Evolutionary conservation across 2,888 invertebrate species (phyloP), one percentile per base, ranked within the genome.

Genomic region (Cheilosia urbana): DNA sequence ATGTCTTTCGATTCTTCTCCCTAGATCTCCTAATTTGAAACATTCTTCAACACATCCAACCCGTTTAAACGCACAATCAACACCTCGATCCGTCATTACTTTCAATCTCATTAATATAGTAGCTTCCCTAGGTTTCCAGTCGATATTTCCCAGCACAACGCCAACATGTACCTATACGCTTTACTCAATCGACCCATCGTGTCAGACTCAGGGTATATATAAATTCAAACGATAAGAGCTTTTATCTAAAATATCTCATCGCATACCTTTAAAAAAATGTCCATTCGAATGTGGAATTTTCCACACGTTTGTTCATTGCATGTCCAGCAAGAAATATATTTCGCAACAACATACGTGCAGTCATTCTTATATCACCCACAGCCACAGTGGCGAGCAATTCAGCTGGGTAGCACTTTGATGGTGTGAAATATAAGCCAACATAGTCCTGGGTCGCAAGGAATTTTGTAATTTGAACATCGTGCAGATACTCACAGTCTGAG

Each of bases 401-500:
- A 15, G 30, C 15, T 58, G 21, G 7, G 27, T n/a, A 30, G 15
- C 4, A 47, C 34, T 17, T 47, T 55, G 49, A 24, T 6, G 47
- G 45, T 27, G 19, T 17, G 27, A 65, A 65, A 65, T 57, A 37
- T 40, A 71, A 71, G 47, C 60, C 71, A 71, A 77, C 71, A 76
- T 55, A 37, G 15, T 49, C 21, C 40, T 24, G 71, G 65, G 66
- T 72, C 40, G 49, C 53, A 19, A 72, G 66, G 71, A 77, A 82
- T 82, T 82, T 77, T 66, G 82, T 82, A 82, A 82, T 77, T 77
- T 68, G 71, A 77, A 82, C 76, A 71, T 71, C 42, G 53, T 60
- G 49, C n/a, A 47, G 66, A 40, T 66, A 66, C 66, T 40, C 37
- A 13, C 37, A 37, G 37, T 37, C 37, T 37, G 53, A 60, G 63